Evolutionary conservation across 2,113 vertebrate species (phyloP), one percentile per base, ranked within the genome.

Genomic region (Sprattus sprattus): DNA sequence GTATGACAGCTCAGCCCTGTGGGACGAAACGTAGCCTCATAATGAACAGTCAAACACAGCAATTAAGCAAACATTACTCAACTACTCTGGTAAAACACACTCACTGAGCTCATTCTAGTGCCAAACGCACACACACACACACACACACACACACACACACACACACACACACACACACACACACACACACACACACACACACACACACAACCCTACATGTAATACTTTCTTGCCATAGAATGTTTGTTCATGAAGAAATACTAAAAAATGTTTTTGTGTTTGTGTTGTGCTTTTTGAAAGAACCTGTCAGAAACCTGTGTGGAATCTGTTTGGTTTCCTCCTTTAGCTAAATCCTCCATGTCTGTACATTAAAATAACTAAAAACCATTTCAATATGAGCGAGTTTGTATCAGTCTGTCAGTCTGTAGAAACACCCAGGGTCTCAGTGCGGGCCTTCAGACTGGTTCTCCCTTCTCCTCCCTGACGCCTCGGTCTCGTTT

Each of bases 31-130:
- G 39, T 39, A 13, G 32, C 25, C 28, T 39, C 71, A 39, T 39
- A 78, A 78, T 78, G 71, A 78, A 39, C 10, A 60, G 20, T 2
- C 54, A 60, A 60, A 60, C 54, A 60, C 54, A 78, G 28, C 25
- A 78, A 78, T 78, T 39, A 78, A 39, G 71, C 71, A 78, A 2
- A 39, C 28, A 78, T 78, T 78, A 78, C 71, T 44, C 71, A 78
- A 28, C 71, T 39, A 78, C 32, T 39, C 32, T 39, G 71, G 71
- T 32, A 10, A 39, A 78, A 39, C 6, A 39, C 16, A 32, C 28
- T 44, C 10, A 28, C 64, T 13, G n/a, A 39, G 28, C 25, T 71
- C 10, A 28, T 39, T 67, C 64, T 67, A 13, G 32, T 78, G 32
- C 71, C 71, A 32, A 28, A 78, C 10, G 44, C 3, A 39, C 57